Conservation (phyloP, 2,888 invertebrate genomes). For the Rhamnusium bicolor region DNA sequence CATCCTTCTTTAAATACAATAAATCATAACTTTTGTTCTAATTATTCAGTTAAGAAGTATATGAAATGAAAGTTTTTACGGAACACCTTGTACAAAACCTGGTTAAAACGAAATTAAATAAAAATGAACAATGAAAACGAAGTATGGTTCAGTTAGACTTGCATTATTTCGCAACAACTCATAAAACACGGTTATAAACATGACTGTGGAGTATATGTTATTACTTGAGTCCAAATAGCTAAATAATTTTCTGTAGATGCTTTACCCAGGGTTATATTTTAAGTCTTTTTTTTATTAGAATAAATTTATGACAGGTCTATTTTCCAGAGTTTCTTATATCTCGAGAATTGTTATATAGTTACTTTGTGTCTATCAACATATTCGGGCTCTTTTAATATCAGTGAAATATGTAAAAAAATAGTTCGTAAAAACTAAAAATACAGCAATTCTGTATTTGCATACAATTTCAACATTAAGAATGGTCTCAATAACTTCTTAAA, state of each 20-base stretch:
- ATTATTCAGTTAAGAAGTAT: not conserved
- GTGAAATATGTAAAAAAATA: too few species aligned
- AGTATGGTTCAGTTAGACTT: not conserved
- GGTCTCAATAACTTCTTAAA: too few species aligned
- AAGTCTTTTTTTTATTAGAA: not conserved
- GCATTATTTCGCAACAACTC: not conserved
- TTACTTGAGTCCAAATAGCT: not conserved
- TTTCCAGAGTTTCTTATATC: not conserved
- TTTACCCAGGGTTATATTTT: not conserved
- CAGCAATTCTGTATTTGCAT: too few species aligned
- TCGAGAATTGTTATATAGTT: too few species aligned
- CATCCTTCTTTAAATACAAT: too few species aligned
- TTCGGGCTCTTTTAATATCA: too few species aligned
- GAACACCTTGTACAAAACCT: not conserved
- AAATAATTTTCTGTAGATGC: not conserved
- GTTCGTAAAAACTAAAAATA: too few species aligned
- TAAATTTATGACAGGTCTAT: not conserved
- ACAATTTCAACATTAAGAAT: too few species aligned
- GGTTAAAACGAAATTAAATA: not conserved
- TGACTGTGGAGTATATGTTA: not conserved
- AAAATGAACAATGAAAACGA: not conserved
- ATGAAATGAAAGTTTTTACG: not conserved
- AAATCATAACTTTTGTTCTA: too few species aligned
- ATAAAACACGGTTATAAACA: not conserved
- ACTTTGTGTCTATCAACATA: too few species aligned